Conservation (phyloP, 2,797 vertebrate genomes). For the Uromys caudimaculatus region DNA sequence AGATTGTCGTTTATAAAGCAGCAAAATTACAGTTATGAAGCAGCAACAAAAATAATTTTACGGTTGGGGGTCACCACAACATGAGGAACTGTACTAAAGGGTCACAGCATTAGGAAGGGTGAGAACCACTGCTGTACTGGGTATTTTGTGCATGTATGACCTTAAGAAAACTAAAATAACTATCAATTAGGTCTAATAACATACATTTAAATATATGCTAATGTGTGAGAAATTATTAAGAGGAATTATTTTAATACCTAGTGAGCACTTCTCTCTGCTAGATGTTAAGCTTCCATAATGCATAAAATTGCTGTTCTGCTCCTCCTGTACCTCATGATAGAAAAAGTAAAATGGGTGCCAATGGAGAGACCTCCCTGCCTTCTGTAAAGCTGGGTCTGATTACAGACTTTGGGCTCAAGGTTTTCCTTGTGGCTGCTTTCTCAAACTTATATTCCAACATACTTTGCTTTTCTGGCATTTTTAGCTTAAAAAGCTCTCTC, state of each 20-base stretch:
- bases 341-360: slow-evolving; percentile 53
- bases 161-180: slow-evolving; percentile 39
- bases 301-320: slow-evolving; percentile 42
- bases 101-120: neutral
- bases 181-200: slow-evolving; percentile 42
- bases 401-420: slow-evolving; percentile 41
- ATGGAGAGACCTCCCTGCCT: neutral
- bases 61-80: neutral
- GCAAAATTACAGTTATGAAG: neutral
- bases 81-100: neutral
- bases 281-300: slow-evolving; percentile 43
- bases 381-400: neutral
- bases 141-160: neutral
- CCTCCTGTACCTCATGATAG: slow-evolving; percentile 15
- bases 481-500: slow-evolving; percentile 75
- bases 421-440: slow-evolving; percentile 54
- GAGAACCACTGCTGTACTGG: neutral
- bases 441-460: slow-evolving; percentile 59
- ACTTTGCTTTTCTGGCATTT: slow-evolving; percentile 71
- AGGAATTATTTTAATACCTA: slow-evolving; percentile 37
- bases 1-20: neutral
- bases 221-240: slow-evolving; percentile 55
- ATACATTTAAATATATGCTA: slow-evolving; percentile 29
- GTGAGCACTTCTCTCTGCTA: slow-evolving; percentile 18
- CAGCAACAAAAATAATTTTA: neutral